Base-by-base conservation (phyloP, 2,113 vertebrate genomes). In the Hemibagrus wyckioides region DNA sequence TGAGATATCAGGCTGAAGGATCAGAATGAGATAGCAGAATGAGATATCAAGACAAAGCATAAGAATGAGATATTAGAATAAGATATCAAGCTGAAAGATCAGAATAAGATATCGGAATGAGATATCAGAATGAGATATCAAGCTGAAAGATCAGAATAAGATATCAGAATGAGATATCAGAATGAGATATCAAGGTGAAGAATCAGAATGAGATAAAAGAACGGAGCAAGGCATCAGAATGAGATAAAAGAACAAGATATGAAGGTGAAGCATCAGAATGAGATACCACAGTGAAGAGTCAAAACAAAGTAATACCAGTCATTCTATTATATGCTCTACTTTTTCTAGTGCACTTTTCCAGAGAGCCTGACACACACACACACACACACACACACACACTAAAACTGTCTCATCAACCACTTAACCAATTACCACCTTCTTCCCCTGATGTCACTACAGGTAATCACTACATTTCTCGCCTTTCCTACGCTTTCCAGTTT, bases 401-500 rank as follows among this genome's bases (percentile, higher is more conserved):
- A 67, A 33, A 71, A n/a, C 0, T 41, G 39, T 48, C 0, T 13
- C 39, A 73, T 48, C 39, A 75, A 75, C 21, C 23, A 14, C 28
- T 48, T 75, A 75, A 75, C 21, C 11, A 14, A 48, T 48, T 75
- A 28, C 71, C 56, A 73, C 41, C 65, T 71, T 54, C 41, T 52
- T n/a, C 54, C 65, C 19, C 11, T 33, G 63, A 80, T 71, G 67
- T 88, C 50, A 85, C 13, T 15, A 65, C 59, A 88, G 71, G 7
- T 41, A 36, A 85, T 69, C 67, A 52, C 63, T 71, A n/a, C 41
- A 77, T 77, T 13, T 56, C 77, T 80, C 77, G 10, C 8, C 79
- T 80, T 25, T 25, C 21, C 80, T 81, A 61, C 75, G 33, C 17
- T 50, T 19, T 44, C 67, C 28, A 36, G 61, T 89, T 80, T 80